These are phyloP conservation scores for Mesocricetus auratus DNA, from an alignment of 2,113 vertebrate species.

Conservation along the genomic window DNA sequence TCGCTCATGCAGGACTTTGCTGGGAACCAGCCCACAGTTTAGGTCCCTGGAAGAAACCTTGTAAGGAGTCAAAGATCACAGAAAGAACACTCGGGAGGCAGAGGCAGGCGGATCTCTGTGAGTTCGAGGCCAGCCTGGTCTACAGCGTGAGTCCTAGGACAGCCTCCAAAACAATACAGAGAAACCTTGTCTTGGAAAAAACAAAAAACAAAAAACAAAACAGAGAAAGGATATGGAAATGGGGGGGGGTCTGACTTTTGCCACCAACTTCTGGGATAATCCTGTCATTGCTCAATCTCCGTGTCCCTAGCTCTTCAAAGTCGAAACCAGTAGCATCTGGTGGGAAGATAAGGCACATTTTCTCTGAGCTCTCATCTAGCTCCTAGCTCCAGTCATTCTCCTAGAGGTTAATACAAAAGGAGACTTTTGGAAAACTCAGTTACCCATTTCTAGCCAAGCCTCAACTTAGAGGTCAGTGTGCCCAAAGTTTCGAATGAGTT, in stretches of 20 bases:
- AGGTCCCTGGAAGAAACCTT: not conserved
- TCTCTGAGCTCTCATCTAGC: not conserved
- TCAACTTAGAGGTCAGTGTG: not conserved
- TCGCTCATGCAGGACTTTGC: rapidly evolving
- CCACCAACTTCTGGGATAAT: not conserved
- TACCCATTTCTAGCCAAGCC: conserved; percentile 6
- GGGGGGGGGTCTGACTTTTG: not conserved
- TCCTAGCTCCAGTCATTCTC: not conserved
- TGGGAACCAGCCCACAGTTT: not conserved
- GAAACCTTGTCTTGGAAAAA: no score
- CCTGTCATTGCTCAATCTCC: not conserved
- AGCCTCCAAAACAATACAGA: no score
- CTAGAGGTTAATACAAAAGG: not conserved
- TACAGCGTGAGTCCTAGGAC: no score
- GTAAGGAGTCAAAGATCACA: no score
- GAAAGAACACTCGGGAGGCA: no score
- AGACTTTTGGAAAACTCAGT: not conserved
- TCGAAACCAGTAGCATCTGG: not conserved
- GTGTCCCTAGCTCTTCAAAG: not conserved
- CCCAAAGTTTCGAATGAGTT: conserved; percentile 57
- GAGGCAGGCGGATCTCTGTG: no score
- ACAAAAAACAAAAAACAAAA: no score
- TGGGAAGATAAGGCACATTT: not conserved
- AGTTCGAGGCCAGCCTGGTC: no score
- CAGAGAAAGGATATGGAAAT: not conserved